Evolutionary conservation across 2,113 vertebrate genomes (phyloP).

Genomic region (Microcebus griseorufus): DNA sequence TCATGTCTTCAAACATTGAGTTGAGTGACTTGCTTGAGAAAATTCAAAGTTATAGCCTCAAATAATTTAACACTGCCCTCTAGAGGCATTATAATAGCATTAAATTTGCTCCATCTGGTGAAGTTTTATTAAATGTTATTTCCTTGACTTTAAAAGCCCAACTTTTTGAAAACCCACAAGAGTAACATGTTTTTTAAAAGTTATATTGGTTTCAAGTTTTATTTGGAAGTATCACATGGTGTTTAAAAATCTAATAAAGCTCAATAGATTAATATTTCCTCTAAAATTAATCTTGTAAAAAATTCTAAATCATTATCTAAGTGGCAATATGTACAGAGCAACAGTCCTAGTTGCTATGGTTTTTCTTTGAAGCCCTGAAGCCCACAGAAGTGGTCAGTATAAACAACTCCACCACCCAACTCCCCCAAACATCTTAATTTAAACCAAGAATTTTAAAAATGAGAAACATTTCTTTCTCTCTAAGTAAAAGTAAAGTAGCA

Average conservation of each 20-base stretch:
- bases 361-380: conserved; percentile 19
- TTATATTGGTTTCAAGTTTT: background rate
- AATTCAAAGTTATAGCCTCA: conserved; percentile 57
- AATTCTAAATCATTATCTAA: background rate
- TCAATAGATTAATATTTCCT: background rate
- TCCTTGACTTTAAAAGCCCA: conserved; percentile 22
- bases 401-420: background rate
- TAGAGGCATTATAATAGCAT: conserved; percentile 74
- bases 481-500: background rate
- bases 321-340: background rate
- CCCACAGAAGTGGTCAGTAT: background rate
- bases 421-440: background rate
- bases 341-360: background rate
- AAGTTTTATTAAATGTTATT: conserved; percentile 45
- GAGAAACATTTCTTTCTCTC: background rate
- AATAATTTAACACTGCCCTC: conserved; percentile 84
- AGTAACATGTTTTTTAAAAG: background rate
- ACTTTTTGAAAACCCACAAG: background rate
- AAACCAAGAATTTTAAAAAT: conserved; percentile 2
- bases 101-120: conserved; percentile 43
- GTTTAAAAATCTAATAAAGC: background rate
- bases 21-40: conserved; percentile 52
- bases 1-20: background rate
- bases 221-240: background rate
- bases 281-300: conserved; percentile 24